Evolutionary conservation across 2,113 vertebrate genomes (phyloP).

Genomic region (Engraulis encrasicolus): DNA sequence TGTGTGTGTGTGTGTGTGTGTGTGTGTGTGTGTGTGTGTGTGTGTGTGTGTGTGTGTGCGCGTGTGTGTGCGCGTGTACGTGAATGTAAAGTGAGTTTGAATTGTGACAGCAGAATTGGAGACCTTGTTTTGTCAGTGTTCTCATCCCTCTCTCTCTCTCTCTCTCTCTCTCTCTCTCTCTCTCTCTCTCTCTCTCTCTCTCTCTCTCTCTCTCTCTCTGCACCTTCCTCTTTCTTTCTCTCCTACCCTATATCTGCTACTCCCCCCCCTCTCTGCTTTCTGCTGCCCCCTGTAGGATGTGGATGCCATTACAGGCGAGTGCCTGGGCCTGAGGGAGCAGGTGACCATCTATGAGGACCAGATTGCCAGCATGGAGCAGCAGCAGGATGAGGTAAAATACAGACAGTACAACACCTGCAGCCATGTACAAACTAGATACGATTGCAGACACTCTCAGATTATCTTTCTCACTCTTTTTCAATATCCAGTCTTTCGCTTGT

Average conservation of each 20-base stretch:
- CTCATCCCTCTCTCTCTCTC: neutral
- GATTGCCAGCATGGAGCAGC: constrained; percentile 69
- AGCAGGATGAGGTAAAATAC: constrained; percentile 66
- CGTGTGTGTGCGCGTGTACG: neutral
- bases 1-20: constrained; percentile 1
- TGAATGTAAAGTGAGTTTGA: neutral
- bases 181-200: constrained; percentile 54
- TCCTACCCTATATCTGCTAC: too few species aligned
- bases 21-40: neutral
- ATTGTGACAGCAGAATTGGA: constrained; percentile 16
- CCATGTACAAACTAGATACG: neutral
- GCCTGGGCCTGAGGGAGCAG: constrained; percentile 76
- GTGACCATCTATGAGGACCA: constrained; percentile 73
- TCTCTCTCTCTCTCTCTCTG: neutral
- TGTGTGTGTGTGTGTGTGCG: neutral
- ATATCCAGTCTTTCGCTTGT: neutral
- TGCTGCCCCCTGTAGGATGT: constrained; percentile 67
- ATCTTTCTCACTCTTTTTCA: neutral
- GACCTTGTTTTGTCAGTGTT: neutral
- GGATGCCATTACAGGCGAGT: constrained; percentile 69
- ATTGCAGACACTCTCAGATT: neutral
- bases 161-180: constrained; percentile 25
- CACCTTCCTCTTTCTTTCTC: neutral
- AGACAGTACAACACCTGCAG: too few species aligned
- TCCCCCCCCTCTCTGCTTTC: too few species aligned